phyloP scores from a whole-genome alignment of 2,113 vertebrate species.

The Bufo gargarizans region DNA sequence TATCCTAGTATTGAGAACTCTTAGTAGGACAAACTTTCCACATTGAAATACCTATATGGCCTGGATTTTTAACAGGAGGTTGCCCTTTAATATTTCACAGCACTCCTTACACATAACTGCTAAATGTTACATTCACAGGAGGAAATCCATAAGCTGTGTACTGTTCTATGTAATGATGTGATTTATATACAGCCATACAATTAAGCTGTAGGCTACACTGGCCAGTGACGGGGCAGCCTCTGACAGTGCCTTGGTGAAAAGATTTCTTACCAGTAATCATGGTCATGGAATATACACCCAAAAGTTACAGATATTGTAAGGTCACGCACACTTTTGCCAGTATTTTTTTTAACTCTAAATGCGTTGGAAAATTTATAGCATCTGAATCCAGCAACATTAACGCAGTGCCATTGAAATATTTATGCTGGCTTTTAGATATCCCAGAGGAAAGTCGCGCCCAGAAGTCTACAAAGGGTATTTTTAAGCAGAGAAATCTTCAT shows the following conservation, averaged over 20 bases:
- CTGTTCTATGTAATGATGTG: not conserved
- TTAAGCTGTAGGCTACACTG: conserved; percentile 17
- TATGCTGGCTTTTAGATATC: conserved; percentile 73
- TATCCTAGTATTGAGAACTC: too few relatives aligned
- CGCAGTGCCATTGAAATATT: conserved; percentile 70
- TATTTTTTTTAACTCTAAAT: conserved; percentile 45
- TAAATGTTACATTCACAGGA: too few relatives aligned
- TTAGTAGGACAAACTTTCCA: too few relatives aligned
- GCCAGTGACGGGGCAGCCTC: conserved; percentile 9
- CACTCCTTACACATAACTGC: too few relatives aligned
- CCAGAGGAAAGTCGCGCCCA: conserved; percentile 67
- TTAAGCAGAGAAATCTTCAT: conserved; percentile 67
- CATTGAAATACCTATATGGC: too few relatives aligned
- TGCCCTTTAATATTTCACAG: too few relatives aligned
- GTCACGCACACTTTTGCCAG: conserved; percentile 13
- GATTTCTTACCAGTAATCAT: not conserved
- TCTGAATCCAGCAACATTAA: conserved; percentile 70
- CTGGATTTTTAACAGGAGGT: too few relatives aligned
- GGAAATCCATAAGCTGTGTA: not conserved
- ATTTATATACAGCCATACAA: conserved; percentile 2
- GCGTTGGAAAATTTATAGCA: conserved; percentile 67
- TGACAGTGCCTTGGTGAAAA: conserved; percentile 21
- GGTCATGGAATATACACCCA: conserved; percentile 27
- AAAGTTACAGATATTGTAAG: conserved; percentile 28
- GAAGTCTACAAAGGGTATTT: conserved; percentile 67